These are phyloP conservation scores for Macrocentrus cingulum DNA, from an alignment of 1,140 invertebrate genomes.

Conservation along the genomic window DNA sequence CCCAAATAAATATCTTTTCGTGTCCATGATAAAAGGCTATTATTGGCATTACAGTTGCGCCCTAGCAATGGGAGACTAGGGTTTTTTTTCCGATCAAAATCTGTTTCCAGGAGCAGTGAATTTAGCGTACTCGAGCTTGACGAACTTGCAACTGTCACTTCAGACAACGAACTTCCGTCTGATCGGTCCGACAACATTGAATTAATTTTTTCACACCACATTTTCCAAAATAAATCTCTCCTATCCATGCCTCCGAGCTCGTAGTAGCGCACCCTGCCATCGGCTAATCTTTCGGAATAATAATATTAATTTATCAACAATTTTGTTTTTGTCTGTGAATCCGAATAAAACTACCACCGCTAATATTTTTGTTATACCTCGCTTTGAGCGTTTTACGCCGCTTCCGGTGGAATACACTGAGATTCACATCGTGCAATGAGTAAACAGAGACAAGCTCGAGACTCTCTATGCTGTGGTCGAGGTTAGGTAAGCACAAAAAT, in stretches of 20 bases:
- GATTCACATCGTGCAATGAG: slow-evolving; percentile 60
- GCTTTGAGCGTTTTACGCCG: slow-evolving; percentile 61
- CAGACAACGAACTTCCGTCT: slow-evolving; percentile 56
- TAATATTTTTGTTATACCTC: too few relatives aligned
- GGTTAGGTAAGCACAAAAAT: slow-evolving; percentile 42
- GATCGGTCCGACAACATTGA: slow-evolving; percentile 45
- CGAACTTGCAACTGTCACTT: slow-evolving; percentile 60
- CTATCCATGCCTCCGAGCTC: slow-evolving; percentile 42
- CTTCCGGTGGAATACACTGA: slow-evolving; percentile 62
- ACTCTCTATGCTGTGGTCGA: slow-evolving; percentile 61
- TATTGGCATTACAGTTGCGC: slow-evolving; percentile 37
- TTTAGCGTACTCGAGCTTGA: slow-evolving; percentile 54
- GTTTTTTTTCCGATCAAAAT: slow-evolving; percentile 27
- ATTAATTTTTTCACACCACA: slow-evolving; percentile 61
- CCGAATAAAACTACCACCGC: too few relatives aligned
- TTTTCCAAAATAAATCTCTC: slow-evolving; percentile 55
- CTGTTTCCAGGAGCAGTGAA: slow-evolving; percentile 42
- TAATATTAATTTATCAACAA: too few relatives aligned
- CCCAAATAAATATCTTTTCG: slow-evolving; percentile 44
- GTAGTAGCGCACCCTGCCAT: slow-evolving; percentile 46
- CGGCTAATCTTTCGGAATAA: slow-evolving; percentile 40
- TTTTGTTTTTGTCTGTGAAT: too few relatives aligned
- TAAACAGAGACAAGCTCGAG: slow-evolving; percentile 64
- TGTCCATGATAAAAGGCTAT: slow-evolving; percentile 34
- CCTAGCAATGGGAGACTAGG: slow-evolving; percentile 29